These are phyloP conservation scores for Anolis carolinensis DNA, from an alignment of 2,113 vertebrate genomes.

Conservation along the genomic window DNA sequence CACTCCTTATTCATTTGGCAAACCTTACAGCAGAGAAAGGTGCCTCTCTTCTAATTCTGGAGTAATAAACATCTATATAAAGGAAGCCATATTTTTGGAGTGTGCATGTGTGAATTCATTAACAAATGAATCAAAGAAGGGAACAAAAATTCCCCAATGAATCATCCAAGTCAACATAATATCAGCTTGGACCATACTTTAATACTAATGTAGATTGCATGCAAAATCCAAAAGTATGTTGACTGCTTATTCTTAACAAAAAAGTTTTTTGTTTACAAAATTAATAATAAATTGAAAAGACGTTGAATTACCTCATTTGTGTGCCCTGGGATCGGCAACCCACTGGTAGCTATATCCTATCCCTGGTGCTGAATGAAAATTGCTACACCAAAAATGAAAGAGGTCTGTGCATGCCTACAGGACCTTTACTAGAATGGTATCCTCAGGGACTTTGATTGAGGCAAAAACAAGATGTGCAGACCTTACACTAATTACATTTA, in stretches of 20 bases:
- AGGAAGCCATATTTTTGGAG: neutral
- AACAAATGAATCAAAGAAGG: neutral
- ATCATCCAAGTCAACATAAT: neutral
- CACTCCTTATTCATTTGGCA: slow-evolving; percentile 7
- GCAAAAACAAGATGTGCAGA: neutral
- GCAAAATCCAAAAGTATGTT: neutral
- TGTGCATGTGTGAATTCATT: neutral
- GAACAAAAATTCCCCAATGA: neutral
- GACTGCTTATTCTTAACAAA: neutral
- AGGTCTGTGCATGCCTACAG: neutral
- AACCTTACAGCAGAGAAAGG: neutral
- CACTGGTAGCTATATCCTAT: neutral
- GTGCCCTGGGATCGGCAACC: neutral
- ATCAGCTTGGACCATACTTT: neutral
- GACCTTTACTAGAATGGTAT: neutral
- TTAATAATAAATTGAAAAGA: too few relatives aligned
- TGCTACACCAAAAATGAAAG: neutral
- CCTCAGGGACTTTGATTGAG: neutral
- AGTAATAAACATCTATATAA: neutral
- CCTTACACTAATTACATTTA: neutral
- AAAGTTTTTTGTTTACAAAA: neutral
- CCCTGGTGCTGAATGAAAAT: neutral
- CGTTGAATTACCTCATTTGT: neutral
- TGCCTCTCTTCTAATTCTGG: neutral
- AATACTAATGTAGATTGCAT: neutral